Evolutionary conservation across 1,140 invertebrate genomes (phyloP).

Genomic region (Gyrodactylus bullatarudis): DNA sequence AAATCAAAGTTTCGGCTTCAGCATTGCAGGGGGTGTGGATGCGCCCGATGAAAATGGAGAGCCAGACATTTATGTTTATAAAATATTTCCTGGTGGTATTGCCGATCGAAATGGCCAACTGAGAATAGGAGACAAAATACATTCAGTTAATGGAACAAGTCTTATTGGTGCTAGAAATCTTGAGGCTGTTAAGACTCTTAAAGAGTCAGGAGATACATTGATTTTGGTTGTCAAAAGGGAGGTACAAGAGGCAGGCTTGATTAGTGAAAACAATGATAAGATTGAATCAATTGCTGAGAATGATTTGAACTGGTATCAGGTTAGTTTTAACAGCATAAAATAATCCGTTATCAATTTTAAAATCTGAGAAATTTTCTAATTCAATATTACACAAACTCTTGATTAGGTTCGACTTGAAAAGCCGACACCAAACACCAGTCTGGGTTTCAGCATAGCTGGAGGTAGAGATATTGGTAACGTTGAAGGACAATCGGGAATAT

Average conservation of each 20-base stretch:
- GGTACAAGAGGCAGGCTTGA: background rate
- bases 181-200: background rate
- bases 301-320: background rate
- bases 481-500: background rate
- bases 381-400: too few relatives aligned
- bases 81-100: background rate
- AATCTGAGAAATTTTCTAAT: too few relatives aligned
- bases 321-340: too few relatives aligned
- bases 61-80: background rate
- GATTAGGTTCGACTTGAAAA: too few relatives aligned
- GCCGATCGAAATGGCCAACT: background rate
- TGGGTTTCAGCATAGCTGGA: background rate
- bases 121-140: background rate
- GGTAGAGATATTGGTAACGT: too few relatives aligned
- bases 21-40: background rate
- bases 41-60: background rate
- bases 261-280: background rate
- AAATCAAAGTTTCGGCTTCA: background rate
- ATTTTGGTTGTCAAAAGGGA: background rate
- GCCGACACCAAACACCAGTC: background rate
- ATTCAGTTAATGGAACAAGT: background rate
- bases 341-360: too few relatives aligned
- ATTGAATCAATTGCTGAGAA: background rate
- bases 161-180: background rate
- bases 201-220: background rate